These are phyloP conservation scores for Fukomys damarensis DNA, from an alignment of 2,113 vertebrate genomes.

Conservation along the genomic window DNA sequence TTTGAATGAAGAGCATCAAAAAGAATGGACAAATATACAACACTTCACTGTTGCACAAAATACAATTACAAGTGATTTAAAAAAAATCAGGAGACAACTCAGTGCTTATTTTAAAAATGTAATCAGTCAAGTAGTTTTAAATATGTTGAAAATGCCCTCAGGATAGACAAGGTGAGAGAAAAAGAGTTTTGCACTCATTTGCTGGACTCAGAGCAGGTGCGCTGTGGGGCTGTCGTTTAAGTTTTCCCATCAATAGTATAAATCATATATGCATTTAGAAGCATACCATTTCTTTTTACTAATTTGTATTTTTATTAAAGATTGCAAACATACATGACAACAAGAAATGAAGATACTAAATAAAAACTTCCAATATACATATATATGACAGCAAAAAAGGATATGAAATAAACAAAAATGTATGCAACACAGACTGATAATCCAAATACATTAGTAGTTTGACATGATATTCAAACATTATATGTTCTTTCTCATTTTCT, in stretches of 20 bases:
- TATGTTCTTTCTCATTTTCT: no score
- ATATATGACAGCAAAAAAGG: no score
- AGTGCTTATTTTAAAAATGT: conserved; percentile 6
- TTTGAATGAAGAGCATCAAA: conserved; percentile 44
- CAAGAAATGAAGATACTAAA: no score
- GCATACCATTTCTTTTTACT: conserved; percentile 31
- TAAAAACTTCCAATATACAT: no score
- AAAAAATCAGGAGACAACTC: background rate
- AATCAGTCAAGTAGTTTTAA: conserved; percentile 41
- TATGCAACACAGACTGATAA: no score
- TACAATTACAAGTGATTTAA: conserved; percentile 52
- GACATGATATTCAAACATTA: no score
- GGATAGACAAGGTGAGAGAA: background rate
- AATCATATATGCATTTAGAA: conserved; percentile 39
- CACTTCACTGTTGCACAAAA: conserved; percentile 14
- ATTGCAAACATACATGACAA: no score
- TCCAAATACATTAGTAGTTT: no score
- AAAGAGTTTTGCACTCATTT: background rate
- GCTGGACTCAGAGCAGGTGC: background rate
- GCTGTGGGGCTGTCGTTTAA: background rate
- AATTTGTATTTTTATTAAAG: no score
- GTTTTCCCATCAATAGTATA: conserved; percentile 21
- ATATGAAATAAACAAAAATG: no score
- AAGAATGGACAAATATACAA: conserved; percentile 53
- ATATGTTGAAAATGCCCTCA: conserved; percentile 10